phyloP scores from a whole-genome alignment of 2,888 invertebrate species.

The Cancer borealis region DNA sequence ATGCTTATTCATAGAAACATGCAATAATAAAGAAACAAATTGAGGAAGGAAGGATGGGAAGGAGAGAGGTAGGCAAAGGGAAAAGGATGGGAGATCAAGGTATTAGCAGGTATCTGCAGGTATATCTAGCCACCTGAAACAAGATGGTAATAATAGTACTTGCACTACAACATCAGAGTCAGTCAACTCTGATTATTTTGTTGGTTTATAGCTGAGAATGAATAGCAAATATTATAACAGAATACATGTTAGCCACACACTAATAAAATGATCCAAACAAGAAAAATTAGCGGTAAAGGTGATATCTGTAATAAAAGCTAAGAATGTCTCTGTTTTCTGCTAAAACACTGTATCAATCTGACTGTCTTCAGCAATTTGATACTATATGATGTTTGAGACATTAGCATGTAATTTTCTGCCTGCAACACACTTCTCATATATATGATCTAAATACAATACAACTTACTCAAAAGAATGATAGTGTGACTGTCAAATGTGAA shows the following conservation, averaged over 20 bases:
- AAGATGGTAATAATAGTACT: slow-evolving; percentile 6
- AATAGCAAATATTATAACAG: neutral
- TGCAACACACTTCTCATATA: neutral
- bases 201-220: neutral
- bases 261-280: neutral
- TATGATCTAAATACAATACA: neutral
- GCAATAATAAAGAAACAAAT: neutral
- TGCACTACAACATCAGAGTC: neutral
- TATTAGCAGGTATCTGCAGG: slow-evolving; percentile 6
- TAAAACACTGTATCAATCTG: neutral
- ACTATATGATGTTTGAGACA: neutral
- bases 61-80: slow-evolving; percentile 29
- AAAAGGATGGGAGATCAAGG: slow-evolving; percentile 10
- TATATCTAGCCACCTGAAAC: slow-evolving; percentile 18
- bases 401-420: neutral
- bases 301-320: neutral
- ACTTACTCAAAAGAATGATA: neutral
- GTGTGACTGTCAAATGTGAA: neutral
- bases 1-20: slow-evolving; percentile 9
- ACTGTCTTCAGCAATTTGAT: neutral
- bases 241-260: slow-evolving; percentile 2
- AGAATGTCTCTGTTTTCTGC: neutral
- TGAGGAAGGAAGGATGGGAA: neutral
- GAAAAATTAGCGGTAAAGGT: neutral
- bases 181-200: neutral